A percentile compares a stretch with the other conserved stretches of the same genome.
These are phyloP conservation scores for Amiota minor DNA, from an alignment of 2,888 invertebrate species.

Conservation along the genomic window DNA sequence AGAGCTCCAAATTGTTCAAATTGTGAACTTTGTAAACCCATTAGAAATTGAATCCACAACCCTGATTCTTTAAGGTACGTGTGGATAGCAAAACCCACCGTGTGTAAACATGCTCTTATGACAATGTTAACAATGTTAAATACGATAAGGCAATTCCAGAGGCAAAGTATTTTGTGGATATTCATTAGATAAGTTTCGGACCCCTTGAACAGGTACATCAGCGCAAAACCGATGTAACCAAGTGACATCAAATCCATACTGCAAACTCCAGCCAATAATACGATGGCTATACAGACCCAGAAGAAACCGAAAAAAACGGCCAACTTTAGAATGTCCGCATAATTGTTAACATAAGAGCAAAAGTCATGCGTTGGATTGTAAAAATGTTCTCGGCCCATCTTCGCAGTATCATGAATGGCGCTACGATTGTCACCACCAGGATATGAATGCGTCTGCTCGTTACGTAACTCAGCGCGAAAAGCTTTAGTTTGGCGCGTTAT, in stretches of 20 bases:
- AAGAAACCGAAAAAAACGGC: conserved; percentile 89
- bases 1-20: conserved; percentile 29
- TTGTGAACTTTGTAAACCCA: conserved; percentile 34
- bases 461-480: conserved; percentile 83
- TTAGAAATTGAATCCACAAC: neutral
- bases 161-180: conserved; percentile 83
- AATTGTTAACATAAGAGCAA: conserved; percentile 83
- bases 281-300: conserved; percentile 95
- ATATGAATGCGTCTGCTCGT: conserved; percentile 73
- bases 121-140: conserved; percentile 93
- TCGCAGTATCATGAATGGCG: conserved; percentile 81
- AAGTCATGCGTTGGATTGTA: conserved; percentile 92
- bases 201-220: conserved; percentile 97
- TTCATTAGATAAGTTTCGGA: conserved; percentile 95
- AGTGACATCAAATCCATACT: conserved; percentile 94
- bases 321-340: conserved; percentile 93
- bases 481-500: conserved; percentile 88
- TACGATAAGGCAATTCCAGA: conserved; percentile 91
- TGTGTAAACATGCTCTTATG: conserved; percentile 88
- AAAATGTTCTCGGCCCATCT: conserved; percentile 76
- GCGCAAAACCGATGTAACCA: conserved; percentile 95
- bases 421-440: conserved; percentile 84
- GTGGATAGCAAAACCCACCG: conserved; percentile 82
- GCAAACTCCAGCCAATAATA: conserved; percentile 97
- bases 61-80: conserved; percentile 21